Base-by-base conservation (phyloP, 2,113 vertebrate species). In the Andinoacara biseriatus region DNA sequence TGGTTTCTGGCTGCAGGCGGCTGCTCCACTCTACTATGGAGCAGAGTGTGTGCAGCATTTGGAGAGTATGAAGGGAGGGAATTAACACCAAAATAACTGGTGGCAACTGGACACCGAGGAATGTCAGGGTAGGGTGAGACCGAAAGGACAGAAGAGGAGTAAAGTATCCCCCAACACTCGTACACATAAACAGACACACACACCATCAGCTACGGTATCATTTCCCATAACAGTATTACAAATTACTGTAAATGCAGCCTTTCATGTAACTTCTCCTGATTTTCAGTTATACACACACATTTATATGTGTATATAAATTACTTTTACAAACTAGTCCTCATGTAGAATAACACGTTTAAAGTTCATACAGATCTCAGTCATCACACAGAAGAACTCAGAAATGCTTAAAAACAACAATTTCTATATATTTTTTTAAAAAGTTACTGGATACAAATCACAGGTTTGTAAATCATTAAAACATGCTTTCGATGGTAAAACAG, bases 1-100 rank as follows among this genome's bases (percentile, higher is more conserved):
- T 92, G 95, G 96, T 95, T 87, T 91, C 93, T 96, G 96, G 97
- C 94, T 95, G 96, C 96, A 96, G 85, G 94, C 86, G 93, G 95
- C 93, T 93, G 88, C 91, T 93, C 40, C 29, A 11, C 63, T 85
- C 62, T 17, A 40, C 87, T 46, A 58, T 86, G 92, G 94, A 94
- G 40, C 43, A 82, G 80, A 88, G 76, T 40, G 88, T 72, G 81
- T 59, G 49, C 49, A 83, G 78, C 78, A 85, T 86, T 88, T 87
- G 86, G 77, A 33, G 76, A 43, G 86, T 29, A 60, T 78, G 79
- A 63, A 80, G 85, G 90, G 90, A 80, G 80, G 31, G 74, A 79
- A 76, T 87, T 54, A 80, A 54, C 11, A 67, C 93, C 87, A 81
- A 96, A 96, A 96, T 96, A 96, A 93, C 94, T 76, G 4, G 86